Evolutionary conservation across 1,140 invertebrate species (phyloP).

Genomic region (Schlechtendalia chinensis): DNA sequence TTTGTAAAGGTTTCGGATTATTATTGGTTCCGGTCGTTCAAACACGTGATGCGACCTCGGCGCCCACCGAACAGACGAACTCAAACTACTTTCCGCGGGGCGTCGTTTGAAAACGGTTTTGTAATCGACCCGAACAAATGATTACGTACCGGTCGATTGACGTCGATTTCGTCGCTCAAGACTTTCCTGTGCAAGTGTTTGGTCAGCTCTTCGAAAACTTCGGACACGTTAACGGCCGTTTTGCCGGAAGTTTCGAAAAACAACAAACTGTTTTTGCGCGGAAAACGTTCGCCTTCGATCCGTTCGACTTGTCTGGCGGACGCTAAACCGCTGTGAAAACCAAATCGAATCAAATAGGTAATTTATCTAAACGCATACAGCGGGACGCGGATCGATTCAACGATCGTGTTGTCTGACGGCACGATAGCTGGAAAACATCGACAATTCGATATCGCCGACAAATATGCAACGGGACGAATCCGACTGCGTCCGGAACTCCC

Average conservation of each 20-base stretch:
- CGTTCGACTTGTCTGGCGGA: neutral
- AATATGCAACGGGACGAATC: too few species aligned
- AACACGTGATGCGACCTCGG: too few species aligned
- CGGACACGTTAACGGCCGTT: conserved; percentile 32
- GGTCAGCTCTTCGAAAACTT: conserved; percentile 27
- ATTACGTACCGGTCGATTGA: conserved; percentile 17
- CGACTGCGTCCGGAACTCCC: too few species aligned
- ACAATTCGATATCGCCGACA: too few species aligned
- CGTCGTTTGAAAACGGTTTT: neutral
- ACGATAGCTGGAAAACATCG: too few species aligned
- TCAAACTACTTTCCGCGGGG: too few species aligned
- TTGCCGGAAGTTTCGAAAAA: conserved; percentile 41
- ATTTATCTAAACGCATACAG: too few species aligned
- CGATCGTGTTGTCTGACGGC: too few species aligned
- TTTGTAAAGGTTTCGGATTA: too few species aligned
- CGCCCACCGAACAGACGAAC: too few species aligned
- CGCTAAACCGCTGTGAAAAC: conserved; percentile 24
- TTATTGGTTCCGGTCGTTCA: too few species aligned
- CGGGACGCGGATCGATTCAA: too few species aligned
- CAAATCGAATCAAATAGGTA: neutral
- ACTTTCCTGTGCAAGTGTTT: conserved; percentile 28
- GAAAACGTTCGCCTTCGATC: conserved; percentile 30
- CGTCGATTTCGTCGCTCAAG: conserved; percentile 33
- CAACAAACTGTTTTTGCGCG: neutral
- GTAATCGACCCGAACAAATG: neutral